Evolutionary conservation across 2,797 vertebrate species (phyloP).

Genomic region (Xiphophorus birchmanni): DNA sequence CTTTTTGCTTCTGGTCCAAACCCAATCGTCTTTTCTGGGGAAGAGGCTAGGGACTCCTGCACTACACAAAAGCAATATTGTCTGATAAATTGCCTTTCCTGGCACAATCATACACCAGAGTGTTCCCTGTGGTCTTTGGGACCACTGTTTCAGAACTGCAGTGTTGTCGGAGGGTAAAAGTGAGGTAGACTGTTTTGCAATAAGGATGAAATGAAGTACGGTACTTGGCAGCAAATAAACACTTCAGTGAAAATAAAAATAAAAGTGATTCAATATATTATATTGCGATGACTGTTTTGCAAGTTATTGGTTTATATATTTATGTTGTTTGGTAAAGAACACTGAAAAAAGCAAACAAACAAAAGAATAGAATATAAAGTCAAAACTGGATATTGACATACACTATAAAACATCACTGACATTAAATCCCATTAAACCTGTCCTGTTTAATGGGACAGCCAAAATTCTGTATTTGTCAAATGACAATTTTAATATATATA

Average conservation of each 20-base stretch:
- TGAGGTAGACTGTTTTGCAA: slow-evolving; percentile 57
- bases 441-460: background rate
- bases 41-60: slow-evolving; percentile 67
- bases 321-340: background rate
- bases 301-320: slow-evolving; percentile 5
- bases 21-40: slow-evolving; percentile 66
- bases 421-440: background rate
- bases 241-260: slow-evolving; percentile 23
- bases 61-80: slow-evolving; percentile 77
- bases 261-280: background rate
- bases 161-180: slow-evolving; percentile 51
- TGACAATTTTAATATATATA: background rate
- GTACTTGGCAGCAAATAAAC: slow-evolving; percentile 23
- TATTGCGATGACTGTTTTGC: background rate
- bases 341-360: background rate
- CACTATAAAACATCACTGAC: background rate
- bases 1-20: slow-evolving; percentile 57
- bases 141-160: slow-evolving; percentile 60
- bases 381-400: background rate
- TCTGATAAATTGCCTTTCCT: slow-evolving; percentile 80
- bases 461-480: background rate
- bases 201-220: slow-evolving; percentile 43
- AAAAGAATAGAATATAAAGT: background rate
- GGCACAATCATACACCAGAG: slow-evolving; percentile 68
- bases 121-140: slow-evolving; percentile 63